These are phyloP conservation scores for Poecilus cupreus DNA, from an alignment of 2,888 invertebrate species.

Conservation along the genomic window DNA sequence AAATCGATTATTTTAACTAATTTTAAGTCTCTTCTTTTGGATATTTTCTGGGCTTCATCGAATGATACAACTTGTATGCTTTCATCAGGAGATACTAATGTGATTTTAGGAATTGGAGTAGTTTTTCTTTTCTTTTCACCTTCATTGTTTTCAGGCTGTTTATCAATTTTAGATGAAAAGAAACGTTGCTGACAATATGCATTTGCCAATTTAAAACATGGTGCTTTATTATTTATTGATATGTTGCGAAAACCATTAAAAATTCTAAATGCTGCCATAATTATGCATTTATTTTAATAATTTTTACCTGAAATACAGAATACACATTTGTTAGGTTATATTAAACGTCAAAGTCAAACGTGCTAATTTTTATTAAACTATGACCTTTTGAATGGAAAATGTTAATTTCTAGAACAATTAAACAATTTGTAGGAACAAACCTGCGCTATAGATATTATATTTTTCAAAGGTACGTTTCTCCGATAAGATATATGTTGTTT, in stretches of 20 bases:
- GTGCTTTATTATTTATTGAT: constrained; percentile 26
- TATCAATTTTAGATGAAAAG: constrained; percentile 60
- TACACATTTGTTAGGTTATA: constrained; percentile 46
- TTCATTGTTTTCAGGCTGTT: constrained; percentile 34
- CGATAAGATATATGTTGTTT: constrained; percentile 15
- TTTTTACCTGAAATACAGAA: constrained; percentile 67
- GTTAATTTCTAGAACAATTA: constrained; percentile 43
- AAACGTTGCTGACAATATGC: constrained; percentile 45
- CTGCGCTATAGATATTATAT: constrained; percentile 36
- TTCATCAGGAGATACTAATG: constrained; percentile 77
- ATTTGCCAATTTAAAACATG: constrained; percentile 50
- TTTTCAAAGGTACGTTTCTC: constrained; percentile 46
- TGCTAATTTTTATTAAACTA: background rate
- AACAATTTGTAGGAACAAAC: constrained; percentile 34
- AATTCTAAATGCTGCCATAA: constrained; percentile 57
- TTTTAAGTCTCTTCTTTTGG: constrained; percentile 80
- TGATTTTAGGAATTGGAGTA: constrained; percentile 77
- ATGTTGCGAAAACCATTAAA: constrained; percentile 53
- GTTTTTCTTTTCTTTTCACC: constrained; percentile 67
- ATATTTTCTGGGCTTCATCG: constrained; percentile 82
- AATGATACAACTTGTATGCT: constrained; percentile 78
- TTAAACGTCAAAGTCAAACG: constrained; percentile 46
- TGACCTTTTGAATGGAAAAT: constrained; percentile 38
- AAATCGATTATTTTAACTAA: constrained; percentile 81
- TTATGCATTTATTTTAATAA: constrained; percentile 2